A percentile compares a stretch with the other conserved stretches of the same genome.
Conservation (phyloP, 1,140 invertebrate species). For the Drosophila neocordata region DNA sequence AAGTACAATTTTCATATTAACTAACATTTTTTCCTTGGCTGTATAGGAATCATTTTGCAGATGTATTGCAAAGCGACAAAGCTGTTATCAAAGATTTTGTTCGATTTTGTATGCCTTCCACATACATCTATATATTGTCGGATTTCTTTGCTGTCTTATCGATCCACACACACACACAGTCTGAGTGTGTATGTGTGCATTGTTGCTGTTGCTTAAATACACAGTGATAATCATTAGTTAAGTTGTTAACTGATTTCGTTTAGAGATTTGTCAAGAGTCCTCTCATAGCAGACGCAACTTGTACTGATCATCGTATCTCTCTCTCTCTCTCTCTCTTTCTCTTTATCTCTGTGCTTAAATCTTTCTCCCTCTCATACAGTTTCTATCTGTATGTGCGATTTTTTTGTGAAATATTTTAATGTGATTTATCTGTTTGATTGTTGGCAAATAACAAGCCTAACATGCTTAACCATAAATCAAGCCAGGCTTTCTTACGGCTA, state of each 20-base stretch:
- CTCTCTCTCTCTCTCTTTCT: neutral
- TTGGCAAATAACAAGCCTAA: conserved; percentile 33
- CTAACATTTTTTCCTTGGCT: conserved; percentile 37
- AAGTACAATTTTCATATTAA: neutral
- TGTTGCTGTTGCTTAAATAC: conserved; percentile 55
- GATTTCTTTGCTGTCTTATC: conserved; percentile 31
- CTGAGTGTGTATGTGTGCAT: conserved; percentile 25
- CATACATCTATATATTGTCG: neutral
- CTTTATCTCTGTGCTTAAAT: neutral
- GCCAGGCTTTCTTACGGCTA: conserved; percentile 58
- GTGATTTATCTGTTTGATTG: conserved; percentile 67
- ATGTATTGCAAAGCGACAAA: conserved; percentile 59
- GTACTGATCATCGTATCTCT: conserved; percentile 20
- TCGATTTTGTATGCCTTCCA: conserved; percentile 33
- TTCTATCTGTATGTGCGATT: conserved; percentile 5
- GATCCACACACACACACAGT: conserved; percentile 21
- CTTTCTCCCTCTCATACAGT: neutral
- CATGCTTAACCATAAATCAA: conserved; percentile 62
- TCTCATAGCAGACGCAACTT: conserved; percentile 17
- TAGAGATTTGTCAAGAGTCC: conserved; percentile 69
- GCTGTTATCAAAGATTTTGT: conserved; percentile 65
- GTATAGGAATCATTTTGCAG: conserved; percentile 42
- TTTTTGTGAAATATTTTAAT: conserved; percentile 71
- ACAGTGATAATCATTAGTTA: conserved; percentile 80
- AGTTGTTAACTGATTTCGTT: conserved; percentile 78